Conservation (phyloP, 2,113 vertebrate genomes). For the Raja brachyura region DNA sequence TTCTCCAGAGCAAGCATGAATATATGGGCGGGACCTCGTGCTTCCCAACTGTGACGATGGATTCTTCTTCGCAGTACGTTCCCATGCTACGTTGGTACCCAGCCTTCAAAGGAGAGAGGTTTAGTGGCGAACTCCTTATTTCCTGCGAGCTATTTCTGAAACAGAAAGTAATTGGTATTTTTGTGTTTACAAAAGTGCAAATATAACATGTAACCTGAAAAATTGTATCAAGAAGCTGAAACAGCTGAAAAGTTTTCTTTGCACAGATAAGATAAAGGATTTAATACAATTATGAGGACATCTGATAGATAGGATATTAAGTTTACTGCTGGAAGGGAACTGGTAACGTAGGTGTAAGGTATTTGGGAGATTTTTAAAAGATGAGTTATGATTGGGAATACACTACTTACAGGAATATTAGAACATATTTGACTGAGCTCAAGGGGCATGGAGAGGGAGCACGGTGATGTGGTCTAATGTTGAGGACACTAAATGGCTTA, state of each 20-base stretch:
- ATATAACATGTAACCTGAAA: background rate
- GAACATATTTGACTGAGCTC: too few relatives aligned
- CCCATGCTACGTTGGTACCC: slow-evolving; percentile 48
- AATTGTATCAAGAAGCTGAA: fast-evolving
- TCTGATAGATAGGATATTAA: too few relatives aligned
- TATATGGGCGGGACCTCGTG: slow-evolving; percentile 54
- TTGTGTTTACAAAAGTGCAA: background rate
- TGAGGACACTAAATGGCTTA: too few relatives aligned
- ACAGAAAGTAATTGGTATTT: slow-evolving; percentile 47
- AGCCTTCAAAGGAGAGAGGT: slow-evolving; percentile 37
- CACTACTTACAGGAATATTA: too few relatives aligned
- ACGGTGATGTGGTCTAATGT: too few relatives aligned
- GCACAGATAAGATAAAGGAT: background rate
- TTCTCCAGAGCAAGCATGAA: slow-evolving; percentile 45
- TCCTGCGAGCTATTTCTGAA: slow-evolving; percentile 58
- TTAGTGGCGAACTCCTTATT: slow-evolving; percentile 49
- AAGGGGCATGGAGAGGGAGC: too few relatives aligned
- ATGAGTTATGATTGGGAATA: too few relatives aligned
- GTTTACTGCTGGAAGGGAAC: too few relatives aligned
- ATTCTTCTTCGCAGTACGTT: slow-evolving; percentile 24
- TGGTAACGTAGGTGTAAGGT: too few relatives aligned
- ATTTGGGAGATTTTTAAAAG: too few relatives aligned
- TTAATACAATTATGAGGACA: too few relatives aligned
- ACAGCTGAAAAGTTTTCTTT: fast-evolving
- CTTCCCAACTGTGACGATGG: slow-evolving; percentile 49